Evolutionary conservation across 2,113 vertebrate species (phyloP).

Genomic region (Seriola dumerili): DNA sequence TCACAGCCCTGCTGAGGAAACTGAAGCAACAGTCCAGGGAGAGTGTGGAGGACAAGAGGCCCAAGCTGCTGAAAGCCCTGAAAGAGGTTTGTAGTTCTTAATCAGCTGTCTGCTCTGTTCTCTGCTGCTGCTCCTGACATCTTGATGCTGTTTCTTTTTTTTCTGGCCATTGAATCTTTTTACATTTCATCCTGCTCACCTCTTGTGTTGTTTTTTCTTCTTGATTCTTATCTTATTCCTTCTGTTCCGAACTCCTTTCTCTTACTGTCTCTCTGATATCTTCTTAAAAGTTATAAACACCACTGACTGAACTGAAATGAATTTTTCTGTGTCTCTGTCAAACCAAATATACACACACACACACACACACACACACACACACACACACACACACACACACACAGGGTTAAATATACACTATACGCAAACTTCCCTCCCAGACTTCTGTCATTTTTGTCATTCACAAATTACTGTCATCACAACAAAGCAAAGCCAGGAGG

Average conservation of each 20-base stretch:
- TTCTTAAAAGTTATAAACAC: neutral
- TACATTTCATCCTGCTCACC: neutral
- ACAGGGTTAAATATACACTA: no score
- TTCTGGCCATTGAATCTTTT: neutral
- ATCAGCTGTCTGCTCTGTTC: neutral
- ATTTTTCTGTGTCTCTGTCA: neutral
- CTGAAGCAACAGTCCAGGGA: conserved; percentile 99
- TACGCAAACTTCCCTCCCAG: neutral
- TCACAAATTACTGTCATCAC: conserved; percentile 36
- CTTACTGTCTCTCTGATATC: neutral
- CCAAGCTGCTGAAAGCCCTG: conserved; percentile 96
- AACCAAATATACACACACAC: neutral
- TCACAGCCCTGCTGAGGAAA: conserved; percentile 97
- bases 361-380: no score
- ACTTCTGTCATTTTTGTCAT: conserved; percentile 2
- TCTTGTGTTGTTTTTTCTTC: neutral
- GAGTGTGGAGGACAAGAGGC: conserved; percentile 98
- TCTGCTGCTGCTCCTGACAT: neutral
- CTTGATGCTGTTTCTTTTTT: neutral
- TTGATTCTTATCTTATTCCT: neutral
- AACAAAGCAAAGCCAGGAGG: conserved; percentile 12
- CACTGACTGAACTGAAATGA: neutral
- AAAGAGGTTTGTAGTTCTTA: conserved; percentile 89
- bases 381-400: neutral
- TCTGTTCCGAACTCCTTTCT: neutral